Percentiles rank a stretch among this genome's conserved stretches.
Conservation (phyloP, 2,113 vertebrate genomes). For the Ptilorrhoa leucosticta region DNA sequence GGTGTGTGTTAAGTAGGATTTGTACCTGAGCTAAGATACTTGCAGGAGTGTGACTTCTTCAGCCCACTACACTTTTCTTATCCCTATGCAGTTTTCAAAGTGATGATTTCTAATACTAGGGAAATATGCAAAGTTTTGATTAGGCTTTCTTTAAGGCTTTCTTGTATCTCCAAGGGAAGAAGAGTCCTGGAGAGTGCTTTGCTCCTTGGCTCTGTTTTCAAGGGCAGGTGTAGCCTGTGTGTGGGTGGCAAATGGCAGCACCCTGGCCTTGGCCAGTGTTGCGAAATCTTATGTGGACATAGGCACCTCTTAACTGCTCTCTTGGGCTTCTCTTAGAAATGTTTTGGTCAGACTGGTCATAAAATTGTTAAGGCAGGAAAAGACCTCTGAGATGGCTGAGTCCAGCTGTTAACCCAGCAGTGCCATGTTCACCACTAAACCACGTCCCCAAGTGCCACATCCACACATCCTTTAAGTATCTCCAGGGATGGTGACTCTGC, state of each 20-base stretch:
- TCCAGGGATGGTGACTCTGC: not conserved
- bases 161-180: not conserved
- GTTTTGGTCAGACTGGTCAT: not conserved
- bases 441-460: not conserved
- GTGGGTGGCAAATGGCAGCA: rapidly evolving
- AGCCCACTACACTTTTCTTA: not conserved
- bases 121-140: not conserved
- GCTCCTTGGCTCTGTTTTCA: not conserved
- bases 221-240: not conserved
- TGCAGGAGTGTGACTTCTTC: not conserved
- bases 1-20: not conserved
- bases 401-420: not conserved
- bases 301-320: not conserved
- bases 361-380: not conserved
- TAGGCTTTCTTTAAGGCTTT: not conserved
- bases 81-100: not conserved
- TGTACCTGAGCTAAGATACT: not conserved
- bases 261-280: not conserved
- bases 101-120: not conserved
- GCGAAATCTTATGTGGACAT: rapidly evolving
- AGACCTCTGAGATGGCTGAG: not conserved
- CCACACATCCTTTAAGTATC: not conserved
- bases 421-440: not conserved
- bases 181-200: not conserved
- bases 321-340: not conserved